A percentile compares a stretch with the other conserved stretches of the same genome.
These are phyloP conservation scores for Molorchus minor DNA, from an alignment of 2,888 invertebrate genomes.

Conservation along the genomic window DNA sequence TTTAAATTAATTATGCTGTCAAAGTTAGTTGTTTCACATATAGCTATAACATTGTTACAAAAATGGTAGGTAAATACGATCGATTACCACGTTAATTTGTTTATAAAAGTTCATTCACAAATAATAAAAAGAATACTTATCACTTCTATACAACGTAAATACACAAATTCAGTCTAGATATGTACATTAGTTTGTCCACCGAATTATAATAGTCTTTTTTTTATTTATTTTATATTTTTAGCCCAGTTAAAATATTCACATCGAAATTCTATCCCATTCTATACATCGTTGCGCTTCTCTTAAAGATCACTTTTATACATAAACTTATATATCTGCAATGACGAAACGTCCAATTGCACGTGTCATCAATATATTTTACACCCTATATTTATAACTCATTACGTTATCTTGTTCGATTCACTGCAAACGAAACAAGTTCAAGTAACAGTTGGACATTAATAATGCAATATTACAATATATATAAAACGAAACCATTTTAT, in stretches of 20 bases:
- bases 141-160: slow-evolving; percentile 52
- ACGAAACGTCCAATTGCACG: slow-evolving; percentile 29
- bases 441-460: slow-evolving; percentile 9
- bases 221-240: slow-evolving; percentile 25
- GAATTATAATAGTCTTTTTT: slow-evolving; percentile 38
- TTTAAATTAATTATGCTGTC: slow-evolving; percentile 14
- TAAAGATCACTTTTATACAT: slow-evolving; percentile 22
- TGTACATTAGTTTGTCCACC: slow-evolving; percentile 51
- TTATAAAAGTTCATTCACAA: slow-evolving; percentile 39
- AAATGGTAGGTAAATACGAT: slow-evolving; percentile 11
- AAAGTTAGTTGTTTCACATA: neutral
- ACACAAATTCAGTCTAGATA: slow-evolving; percentile 57
- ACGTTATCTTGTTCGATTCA: slow-evolving; percentile 3
- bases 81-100: slow-evolving; percentile 27
- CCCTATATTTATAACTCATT: slow-evolving; percentile 2
- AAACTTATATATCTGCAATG: slow-evolving; percentile 26
- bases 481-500: slow-evolving; percentile 11
- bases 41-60: slow-evolving; percentile 2
- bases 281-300: slow-evolving; percentile 26
- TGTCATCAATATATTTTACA: slow-evolving; percentile 7
- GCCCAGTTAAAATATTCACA: slow-evolving; percentile 26
- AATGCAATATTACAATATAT: neutral
- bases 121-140: slow-evolving; percentile 32
- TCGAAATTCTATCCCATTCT: slow-evolving; percentile 27
- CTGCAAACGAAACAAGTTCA: neutral